A percentile compares a stretch with the other conserved stretches of the same genome.
Conservation (phyloP, 2,113 vertebrate species). For the Eurypyga helias region DNA sequence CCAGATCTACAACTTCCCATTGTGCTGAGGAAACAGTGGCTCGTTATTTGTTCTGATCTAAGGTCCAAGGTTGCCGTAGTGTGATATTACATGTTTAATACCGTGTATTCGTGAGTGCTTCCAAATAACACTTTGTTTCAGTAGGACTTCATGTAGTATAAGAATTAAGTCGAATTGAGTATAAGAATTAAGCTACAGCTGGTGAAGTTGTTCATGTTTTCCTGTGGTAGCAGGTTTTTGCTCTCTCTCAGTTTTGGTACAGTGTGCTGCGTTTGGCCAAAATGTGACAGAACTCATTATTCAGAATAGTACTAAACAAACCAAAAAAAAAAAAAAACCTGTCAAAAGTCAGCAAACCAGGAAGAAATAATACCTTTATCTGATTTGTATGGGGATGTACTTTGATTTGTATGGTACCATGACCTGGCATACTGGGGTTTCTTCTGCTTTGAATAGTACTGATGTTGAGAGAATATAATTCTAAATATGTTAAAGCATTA, state of each 20-base stretch:
- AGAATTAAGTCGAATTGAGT: accelerated
- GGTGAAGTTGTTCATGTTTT: not conserved
- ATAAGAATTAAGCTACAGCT: not conserved
- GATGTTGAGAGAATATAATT: not conserved
- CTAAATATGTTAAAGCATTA: not conserved
- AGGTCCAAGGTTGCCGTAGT: accelerated
- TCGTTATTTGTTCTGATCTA: not conserved
- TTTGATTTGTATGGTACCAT: not conserved
- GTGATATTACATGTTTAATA: not conserved
- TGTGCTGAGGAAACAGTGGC: accelerated
- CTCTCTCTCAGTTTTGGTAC: not conserved
- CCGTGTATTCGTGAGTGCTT: not conserved
- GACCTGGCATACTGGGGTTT: not conserved
- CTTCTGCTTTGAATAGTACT: not conserved
- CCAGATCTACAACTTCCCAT: not conserved
- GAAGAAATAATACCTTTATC: not conserved
- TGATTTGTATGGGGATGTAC: not conserved
- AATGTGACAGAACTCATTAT: not conserved
- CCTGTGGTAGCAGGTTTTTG: not conserved
- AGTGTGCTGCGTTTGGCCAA: not conserved
- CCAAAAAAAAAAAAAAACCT: not conserved
- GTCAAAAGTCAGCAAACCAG: not conserved
- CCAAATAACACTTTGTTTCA: not conserved
- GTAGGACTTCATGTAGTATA: not conserved
- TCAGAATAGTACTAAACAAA: not conserved